phyloP scores from a whole-genome alignment of 2,113 vertebrate genomes.

The Elephas maximus region DNA sequence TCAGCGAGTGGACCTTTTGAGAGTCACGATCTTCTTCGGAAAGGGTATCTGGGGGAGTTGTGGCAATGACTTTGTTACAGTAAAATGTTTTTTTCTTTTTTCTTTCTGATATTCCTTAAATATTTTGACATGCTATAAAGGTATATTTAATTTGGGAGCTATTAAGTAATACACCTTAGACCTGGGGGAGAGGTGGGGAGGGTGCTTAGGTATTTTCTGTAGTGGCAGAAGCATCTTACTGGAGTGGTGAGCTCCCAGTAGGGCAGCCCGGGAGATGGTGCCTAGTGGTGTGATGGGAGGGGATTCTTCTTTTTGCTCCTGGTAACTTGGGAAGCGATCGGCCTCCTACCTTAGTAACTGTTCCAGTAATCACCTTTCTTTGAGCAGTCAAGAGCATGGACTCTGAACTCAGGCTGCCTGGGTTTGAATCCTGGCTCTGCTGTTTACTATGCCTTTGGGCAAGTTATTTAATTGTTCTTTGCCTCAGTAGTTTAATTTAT shows the following conservation, averaged over 20 bases:
- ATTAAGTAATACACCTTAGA: not conserved
- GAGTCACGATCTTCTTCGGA: conserved; percentile 93
- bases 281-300: not conserved
- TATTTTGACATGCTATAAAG: not conserved
- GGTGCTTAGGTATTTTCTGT: not conserved
- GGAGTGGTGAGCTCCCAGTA: not conserved
- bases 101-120: not conserved
- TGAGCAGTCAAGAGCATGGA: not conserved
- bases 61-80: not conserved
- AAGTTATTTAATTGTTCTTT: not conserved
- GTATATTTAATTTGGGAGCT: not conserved
- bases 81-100: conserved; percentile 43
- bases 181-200: no score
- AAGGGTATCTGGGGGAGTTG: conserved; percentile 88
- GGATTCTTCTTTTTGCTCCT: conserved; percentile 5
- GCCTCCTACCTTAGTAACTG: not conserved
- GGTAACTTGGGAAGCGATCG: not conserved
- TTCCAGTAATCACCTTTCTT: not conserved
- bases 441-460: not conserved
- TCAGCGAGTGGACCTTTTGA: conserved; percentile 92
- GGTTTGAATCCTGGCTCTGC: not conserved
- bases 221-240: not conserved
- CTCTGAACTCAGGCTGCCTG: not conserved
- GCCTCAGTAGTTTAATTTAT: not conserved
- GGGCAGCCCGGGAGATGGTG: not conserved